These are phyloP conservation scores for Bergia puertoricense DNA, from an alignment of 92 coral and sea anemone species.

Conservation along the genomic window DNA sequence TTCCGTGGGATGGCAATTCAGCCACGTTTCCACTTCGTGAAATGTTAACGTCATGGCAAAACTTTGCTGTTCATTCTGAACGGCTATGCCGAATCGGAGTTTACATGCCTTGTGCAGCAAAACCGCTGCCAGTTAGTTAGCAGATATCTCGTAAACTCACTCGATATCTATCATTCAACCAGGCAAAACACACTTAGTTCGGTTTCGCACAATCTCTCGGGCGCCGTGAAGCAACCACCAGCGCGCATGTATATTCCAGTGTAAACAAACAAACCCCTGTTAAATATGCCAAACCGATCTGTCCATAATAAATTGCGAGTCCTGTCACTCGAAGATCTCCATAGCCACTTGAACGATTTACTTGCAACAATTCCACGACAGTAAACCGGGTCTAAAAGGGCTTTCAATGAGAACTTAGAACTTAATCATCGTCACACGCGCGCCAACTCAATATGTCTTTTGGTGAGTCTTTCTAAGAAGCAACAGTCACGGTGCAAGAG, in stretches of 20 bases:
- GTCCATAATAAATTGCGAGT: constrained; percentile 55
- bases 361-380: background rate
- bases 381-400: background rate
- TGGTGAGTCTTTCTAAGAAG: background rate
- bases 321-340: constrained; percentile 48
- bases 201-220: constrained; percentile 31
- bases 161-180: constrained; percentile 22
- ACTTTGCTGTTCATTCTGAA: constrained; percentile 66
- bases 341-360: constrained; percentile 14
- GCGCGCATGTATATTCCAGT: constrained; percentile 92
- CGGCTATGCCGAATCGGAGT: constrained; percentile 15
- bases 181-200: background rate
- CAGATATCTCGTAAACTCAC: constrained; percentile 12
- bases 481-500: background rate
- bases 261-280: constrained; percentile 88
- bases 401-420: background rate
- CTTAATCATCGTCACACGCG: constrained; percentile 31
- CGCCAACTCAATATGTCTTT: background rate
- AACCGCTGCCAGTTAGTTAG: constrained; percentile 9
- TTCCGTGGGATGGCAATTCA: constrained; percentile 79
- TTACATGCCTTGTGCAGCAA: constrained; percentile 10
- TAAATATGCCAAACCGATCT: constrained; percentile 65
- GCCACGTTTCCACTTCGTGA: constrained; percentile 97
- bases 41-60: constrained; percentile 89
- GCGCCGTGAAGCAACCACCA: constrained; percentile 44